Evolutionary conservation across 1,140 invertebrate genomes (phyloP).

Genomic region (Nymphalis io): DNA sequence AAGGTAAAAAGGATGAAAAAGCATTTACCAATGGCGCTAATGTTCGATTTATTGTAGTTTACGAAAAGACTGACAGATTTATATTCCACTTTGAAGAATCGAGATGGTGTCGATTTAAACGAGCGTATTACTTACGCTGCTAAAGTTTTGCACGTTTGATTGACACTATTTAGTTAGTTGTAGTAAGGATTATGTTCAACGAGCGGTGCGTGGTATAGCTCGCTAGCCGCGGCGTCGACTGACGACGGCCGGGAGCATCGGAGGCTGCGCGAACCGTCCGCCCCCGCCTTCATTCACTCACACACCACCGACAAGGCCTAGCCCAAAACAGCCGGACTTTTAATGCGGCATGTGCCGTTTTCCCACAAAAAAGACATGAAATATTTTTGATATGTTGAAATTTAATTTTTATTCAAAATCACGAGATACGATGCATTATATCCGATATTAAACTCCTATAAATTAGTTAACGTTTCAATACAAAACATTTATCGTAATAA

Average conservation of each 20-base stretch:
- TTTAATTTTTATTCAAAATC: constrained; percentile 2
- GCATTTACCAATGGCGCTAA: constrained; percentile 23
- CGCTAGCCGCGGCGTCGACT: constrained; percentile 70
- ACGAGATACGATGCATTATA: too few relatives aligned
- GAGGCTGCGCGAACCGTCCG: constrained; percentile 68
- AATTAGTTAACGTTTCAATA: too few relatives aligned
- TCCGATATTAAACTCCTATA: too few relatives aligned
- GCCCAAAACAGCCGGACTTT: constrained; percentile 73
- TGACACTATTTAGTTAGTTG: constrained; percentile 64
- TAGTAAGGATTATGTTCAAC: constrained; percentile 32
- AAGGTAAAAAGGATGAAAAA: constrained; percentile 46
- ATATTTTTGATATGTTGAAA: not conserved
- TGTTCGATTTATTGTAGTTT: constrained; percentile 39
- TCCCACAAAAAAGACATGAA: constrained; percentile 51
- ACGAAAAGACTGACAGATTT: constrained; percentile 54
- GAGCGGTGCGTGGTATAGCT: constrained; percentile 55
- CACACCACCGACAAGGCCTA: constrained; percentile 59
- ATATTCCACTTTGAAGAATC: constrained; percentile 22
- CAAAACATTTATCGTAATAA: too few relatives aligned
- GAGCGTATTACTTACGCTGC: constrained; percentile 60
- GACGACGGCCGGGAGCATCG: constrained; percentile 58
- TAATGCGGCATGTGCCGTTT: constrained; percentile 70
- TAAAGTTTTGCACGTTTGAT: constrained; percentile 64
- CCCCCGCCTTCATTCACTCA: constrained; percentile 75
- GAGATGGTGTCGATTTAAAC: not conserved